These are phyloP conservation scores for Heliconius charithonia DNA, from an alignment of 2,888 invertebrate genomes.

Conservation along the genomic window DNA sequence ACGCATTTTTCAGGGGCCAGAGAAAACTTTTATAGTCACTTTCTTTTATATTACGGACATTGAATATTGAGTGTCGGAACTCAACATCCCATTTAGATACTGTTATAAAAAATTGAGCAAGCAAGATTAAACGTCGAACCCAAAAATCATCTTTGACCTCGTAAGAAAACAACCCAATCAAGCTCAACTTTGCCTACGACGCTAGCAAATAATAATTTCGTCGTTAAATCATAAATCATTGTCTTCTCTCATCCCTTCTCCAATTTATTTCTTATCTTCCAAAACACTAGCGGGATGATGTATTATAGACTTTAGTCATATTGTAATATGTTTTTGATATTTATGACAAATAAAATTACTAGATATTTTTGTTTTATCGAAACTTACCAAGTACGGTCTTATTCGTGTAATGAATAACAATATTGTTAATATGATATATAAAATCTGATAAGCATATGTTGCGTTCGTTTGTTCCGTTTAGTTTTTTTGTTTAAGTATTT, in stretches of 20 bases:
- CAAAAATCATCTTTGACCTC: not conserved
- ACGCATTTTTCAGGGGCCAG: no score
- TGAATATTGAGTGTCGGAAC: not conserved
- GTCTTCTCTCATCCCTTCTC: slow-evolving; percentile 2
- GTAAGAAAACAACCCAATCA: slow-evolving; percentile 2
- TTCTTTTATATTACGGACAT: not conserved
- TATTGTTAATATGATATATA: no score
- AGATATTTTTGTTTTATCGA: not conserved
- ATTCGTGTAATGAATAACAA: no score
- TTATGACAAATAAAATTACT: not conserved
- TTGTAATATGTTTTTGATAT: slow-evolving; percentile 10
- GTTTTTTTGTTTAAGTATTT: no score
- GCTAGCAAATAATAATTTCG: slow-evolving; percentile 10
- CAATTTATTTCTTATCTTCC: slow-evolving; percentile 18
- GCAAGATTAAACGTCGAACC: not conserved
- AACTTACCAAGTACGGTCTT: not conserved
- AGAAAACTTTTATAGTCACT: not conserved
- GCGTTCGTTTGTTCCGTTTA: no score
- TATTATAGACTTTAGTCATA: slow-evolving; percentile 10
- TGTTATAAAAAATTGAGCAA: not conserved
- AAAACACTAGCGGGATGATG: slow-evolving; percentile 9
- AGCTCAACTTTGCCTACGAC: slow-evolving; percentile 6
- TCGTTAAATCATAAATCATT: slow-evolving; percentile 17
- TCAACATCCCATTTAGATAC: not conserved
- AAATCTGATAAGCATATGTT: no score